Conservation (phyloP, 2,888 invertebrate genomes). For the Acanthococcus lagerstroemiae region DNA sequence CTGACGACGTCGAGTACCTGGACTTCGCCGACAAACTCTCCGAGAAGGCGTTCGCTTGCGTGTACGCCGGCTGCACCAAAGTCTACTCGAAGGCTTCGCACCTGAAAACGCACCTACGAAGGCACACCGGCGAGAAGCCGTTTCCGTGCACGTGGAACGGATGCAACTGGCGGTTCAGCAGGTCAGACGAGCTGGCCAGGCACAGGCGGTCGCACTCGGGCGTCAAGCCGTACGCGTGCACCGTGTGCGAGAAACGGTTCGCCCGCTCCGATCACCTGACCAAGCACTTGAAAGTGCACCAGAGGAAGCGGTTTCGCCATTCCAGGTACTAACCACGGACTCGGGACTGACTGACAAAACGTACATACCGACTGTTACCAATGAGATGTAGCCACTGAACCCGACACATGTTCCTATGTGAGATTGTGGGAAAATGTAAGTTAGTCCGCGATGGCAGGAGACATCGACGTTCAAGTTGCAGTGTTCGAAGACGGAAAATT, state of each 20-base stretch:
- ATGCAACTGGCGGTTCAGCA: slow-evolving; percentile 85
- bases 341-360: too few species aligned
- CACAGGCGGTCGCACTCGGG: slow-evolving; percentile 93
- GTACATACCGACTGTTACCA: too few species aligned
- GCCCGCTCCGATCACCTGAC: slow-evolving; percentile 87
- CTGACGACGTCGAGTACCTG: background rate
- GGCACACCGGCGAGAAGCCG: slow-evolving; percentile 73
- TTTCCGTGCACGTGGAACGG: slow-evolving; percentile 64
- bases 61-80: slow-evolving; percentile 52
- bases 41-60: slow-evolving; percentile 18
- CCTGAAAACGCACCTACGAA: slow-evolving; percentile 73
- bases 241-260: slow-evolving; percentile 78
- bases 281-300: slow-evolving; percentile 77
- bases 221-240: slow-evolving; percentile 84
- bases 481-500: too few species aligned
- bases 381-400: too few species aligned
- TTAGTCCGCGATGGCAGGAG: too few species aligned
- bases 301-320: slow-evolving; percentile 19
- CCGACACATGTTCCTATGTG: too few species aligned
- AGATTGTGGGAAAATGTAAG: too few species aligned
- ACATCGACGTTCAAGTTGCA: too few species aligned
- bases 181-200: slow-evolving; percentile 86
- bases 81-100: slow-evolving; percentile 84
- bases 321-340: too few species aligned
- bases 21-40: background rate